Evolutionary conservation across 2,888 invertebrate genomes (phyloP).

Genomic region (Invenusta paracnida): DNA sequence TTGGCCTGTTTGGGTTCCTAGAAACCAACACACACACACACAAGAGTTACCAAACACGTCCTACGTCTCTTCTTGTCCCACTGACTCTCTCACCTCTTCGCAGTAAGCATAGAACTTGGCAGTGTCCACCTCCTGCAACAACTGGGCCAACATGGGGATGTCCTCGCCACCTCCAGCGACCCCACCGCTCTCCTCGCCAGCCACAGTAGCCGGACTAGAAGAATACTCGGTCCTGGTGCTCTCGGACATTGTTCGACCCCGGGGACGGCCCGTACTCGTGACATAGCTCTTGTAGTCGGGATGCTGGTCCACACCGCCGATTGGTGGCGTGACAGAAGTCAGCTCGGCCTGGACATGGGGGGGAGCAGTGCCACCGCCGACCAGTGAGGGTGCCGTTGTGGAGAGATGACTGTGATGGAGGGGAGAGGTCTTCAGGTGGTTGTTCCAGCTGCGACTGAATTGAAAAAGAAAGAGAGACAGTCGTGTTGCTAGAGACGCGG

Average conservation of each 20-base stretch:
- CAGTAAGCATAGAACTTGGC: conserved; percentile 42
- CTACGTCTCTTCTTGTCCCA: too few relatives aligned
- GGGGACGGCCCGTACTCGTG: background rate
- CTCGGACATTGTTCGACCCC: background rate
- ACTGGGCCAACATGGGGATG: conserved; percentile 40
- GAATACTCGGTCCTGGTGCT: conserved; percentile 1
- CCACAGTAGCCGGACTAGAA: background rate
- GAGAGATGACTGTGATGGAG: background rate
- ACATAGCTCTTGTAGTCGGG: conserved; percentile 21
- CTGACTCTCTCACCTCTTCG: conserved; percentile 38
- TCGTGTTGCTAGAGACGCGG: background rate
- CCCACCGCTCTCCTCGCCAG: background rate
- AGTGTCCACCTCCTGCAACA: conserved; percentile 41
- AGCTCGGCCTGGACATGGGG: background rate
- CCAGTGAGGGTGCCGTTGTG: background rate
- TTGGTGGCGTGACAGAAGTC: too few relatives aligned
- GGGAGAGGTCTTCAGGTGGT: conserved; percentile 3
- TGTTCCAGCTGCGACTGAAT: background rate
- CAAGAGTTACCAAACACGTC: background rate
- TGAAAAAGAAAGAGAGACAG: background rate
- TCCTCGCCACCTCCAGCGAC: conserved; percentile 2
- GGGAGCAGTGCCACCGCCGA: background rate
- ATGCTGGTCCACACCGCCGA: too few relatives aligned
- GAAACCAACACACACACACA: conserved; percentile 9
- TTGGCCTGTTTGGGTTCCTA: conserved; percentile 41